Evolutionary conservation across 2,113 vertebrate genomes (phyloP).

Genomic region (Heterotilapia buettikoferi): DNA sequence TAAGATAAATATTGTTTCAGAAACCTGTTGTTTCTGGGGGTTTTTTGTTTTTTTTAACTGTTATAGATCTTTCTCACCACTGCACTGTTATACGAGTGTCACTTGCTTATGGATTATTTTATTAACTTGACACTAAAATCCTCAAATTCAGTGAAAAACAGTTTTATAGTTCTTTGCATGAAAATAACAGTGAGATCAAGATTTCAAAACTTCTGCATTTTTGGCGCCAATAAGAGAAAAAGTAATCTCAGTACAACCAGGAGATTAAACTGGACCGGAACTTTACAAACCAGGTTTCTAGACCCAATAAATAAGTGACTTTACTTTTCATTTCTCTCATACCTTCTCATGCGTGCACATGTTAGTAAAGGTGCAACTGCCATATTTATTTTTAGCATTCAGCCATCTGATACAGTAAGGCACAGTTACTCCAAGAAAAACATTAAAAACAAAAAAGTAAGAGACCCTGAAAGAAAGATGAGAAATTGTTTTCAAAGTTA

Average conservation of each 20-base stretch:
- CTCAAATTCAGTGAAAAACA: not conserved
- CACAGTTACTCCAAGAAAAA: not conserved
- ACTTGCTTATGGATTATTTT: rapidly evolving
- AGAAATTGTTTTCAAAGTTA: not conserved
- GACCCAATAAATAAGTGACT: not conserved
- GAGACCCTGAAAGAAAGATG: not conserved
- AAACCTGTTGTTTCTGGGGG: not conserved
- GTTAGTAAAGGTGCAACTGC: not conserved
- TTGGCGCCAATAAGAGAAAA: not conserved
- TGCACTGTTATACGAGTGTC: rapidly evolving
- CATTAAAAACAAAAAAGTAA: not conserved
- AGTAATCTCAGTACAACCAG: not conserved
- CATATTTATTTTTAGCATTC: not conserved
- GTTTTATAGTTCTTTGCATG: not conserved
- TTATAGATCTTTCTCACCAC: not conserved
- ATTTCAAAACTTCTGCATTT: not conserved
- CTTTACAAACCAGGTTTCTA: not conserved
- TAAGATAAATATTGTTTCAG: not conserved
- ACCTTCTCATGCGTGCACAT: not conserved
- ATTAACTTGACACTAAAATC: not conserved
- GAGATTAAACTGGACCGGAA: rapidly evolving
- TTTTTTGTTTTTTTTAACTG: not conserved
- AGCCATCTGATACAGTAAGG: not conserved
- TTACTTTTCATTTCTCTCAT: not conserved
- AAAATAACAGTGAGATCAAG: not conserved